phyloP scores from a whole-genome alignment of 2,888 invertebrate species.

The Melanostoma scalare region DNA sequence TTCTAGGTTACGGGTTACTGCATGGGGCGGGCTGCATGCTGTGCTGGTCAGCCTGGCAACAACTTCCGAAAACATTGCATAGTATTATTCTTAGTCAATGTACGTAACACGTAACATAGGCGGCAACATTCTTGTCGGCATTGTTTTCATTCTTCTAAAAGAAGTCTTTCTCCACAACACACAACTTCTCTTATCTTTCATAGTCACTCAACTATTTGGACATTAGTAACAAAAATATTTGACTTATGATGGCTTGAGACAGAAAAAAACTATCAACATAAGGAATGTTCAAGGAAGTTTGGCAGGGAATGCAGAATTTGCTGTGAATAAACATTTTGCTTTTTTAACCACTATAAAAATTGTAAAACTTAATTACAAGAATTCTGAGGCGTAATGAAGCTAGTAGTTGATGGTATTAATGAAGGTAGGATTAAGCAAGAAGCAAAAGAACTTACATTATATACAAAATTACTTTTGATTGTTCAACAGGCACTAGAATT shows the following conservation, averaged over 20 bases:
- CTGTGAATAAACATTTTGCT: too few relatives aligned
- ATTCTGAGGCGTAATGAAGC: too few relatives aligned
- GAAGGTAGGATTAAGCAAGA: too few relatives aligned
- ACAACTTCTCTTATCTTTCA: background rate
- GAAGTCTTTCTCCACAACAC: background rate
- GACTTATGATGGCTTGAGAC: conserved; percentile 32
- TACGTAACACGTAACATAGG: conserved; percentile 36
- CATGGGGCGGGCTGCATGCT: conserved; percentile 30
- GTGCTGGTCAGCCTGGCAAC: conserved; percentile 32
- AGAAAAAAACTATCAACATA: too few relatives aligned
- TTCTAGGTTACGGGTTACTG: background rate
- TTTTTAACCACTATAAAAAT: too few relatives aligned
- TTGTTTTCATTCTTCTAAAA: conserved; percentile 9
- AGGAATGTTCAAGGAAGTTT: too few relatives aligned
- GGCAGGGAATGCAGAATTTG: too few relatives aligned
- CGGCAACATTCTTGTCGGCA: conserved; percentile 47
- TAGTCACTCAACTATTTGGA: conserved; percentile 42
- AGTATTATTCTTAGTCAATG: conserved; percentile 54
- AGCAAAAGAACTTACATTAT: too few relatives aligned
- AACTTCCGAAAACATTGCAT: conserved; percentile 64
- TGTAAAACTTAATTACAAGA: too few relatives aligned
- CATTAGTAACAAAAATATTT: conserved; percentile 62
- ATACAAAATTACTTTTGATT: too few relatives aligned
- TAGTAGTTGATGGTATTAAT: too few relatives aligned
- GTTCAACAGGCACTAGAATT: too few relatives aligned